These are phyloP conservation scores for Embidobia sp. DNA, from an alignment of 2,888 invertebrate species.

Conservation along the genomic window DNA sequence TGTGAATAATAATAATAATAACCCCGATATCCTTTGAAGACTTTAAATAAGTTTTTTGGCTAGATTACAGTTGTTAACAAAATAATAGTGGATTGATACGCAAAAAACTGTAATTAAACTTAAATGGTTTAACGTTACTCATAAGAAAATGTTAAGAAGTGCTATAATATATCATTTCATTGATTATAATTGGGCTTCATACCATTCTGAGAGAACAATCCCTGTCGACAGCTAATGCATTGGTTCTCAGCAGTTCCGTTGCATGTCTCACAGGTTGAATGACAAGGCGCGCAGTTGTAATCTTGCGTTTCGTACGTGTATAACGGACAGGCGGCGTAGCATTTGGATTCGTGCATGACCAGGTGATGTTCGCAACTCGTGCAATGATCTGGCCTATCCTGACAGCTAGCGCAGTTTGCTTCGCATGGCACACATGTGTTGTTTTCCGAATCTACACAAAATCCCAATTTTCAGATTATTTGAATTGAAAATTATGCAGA, in stretches of 20 bases:
- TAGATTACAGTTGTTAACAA: no score
- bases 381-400: slow-evolving; percentile 91
- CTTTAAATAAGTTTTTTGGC: no score
- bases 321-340: slow-evolving; percentile 91
- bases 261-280: slow-evolving; percentile 91
- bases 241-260: slow-evolving; percentile 89
- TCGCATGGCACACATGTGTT: slow-evolving; percentile 92
- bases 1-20: no score
- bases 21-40: no score
- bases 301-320: slow-evolving; percentile 93
- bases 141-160: no score
- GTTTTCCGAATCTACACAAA: slow-evolving; percentile 84
- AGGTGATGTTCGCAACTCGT: slow-evolving; percentile 94
- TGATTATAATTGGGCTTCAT: slow-evolving; percentile 21
- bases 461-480: slow-evolving; percentile 10
- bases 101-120: no score
- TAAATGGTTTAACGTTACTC: no score
- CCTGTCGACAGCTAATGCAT: slow-evolving; percentile 91
- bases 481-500: no score
- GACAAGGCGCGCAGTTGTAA: slow-evolving; percentile 91
- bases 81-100: no score
- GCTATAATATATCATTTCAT: neutral
- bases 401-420: slow-evolving; percentile 92
- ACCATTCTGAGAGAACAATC: slow-evolving; percentile 83
- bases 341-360: slow-evolving; percentile 90